phyloP scores from a whole-genome alignment of 2,797 vertebrate species.

The Ceryle rudis region DNA sequence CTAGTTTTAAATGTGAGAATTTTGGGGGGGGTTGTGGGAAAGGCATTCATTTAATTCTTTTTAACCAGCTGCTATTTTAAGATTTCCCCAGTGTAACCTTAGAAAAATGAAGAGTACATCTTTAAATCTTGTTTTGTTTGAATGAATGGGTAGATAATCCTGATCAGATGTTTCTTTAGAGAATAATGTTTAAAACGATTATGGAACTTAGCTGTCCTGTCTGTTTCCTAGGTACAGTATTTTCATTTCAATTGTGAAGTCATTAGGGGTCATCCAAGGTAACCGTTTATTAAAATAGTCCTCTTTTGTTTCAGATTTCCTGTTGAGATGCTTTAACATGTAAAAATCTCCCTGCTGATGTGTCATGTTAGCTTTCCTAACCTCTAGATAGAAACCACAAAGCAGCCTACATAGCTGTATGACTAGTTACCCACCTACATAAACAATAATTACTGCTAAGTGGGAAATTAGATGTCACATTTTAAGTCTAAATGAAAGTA shows the following conservation, averaged over 20 bases:
- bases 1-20: not conserved
- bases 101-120: constrained; percentile 70
- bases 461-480: constrained; percentile 71
- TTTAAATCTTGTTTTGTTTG: constrained; percentile 77
- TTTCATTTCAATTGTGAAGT: constrained; percentile 75
- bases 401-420: constrained; percentile 63
- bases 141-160: constrained; percentile 77
- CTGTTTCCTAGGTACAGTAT: constrained; percentile 71
- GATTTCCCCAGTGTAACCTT: constrained; percentile 58
- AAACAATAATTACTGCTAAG: constrained; percentile 71
- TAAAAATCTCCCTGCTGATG: constrained; percentile 77
- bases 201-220: constrained; percentile 65
- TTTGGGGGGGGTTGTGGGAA: not conserved
- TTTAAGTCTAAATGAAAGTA: constrained; percentile 68
- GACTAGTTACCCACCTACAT: constrained; percentile 73
- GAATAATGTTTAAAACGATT: constrained; percentile 76
- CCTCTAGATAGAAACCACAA: constrained; percentile 76
- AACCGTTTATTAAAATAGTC: constrained; percentile 76
- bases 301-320: constrained; percentile 82
- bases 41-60: constrained; percentile 16
- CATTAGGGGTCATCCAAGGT: constrained; percentile 79
- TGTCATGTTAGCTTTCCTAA: constrained; percentile 75
- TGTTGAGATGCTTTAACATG: constrained; percentile 78
- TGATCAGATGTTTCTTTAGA: constrained; percentile 79
- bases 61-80: constrained; percentile 49